Evolutionary conservation across 2,888 invertebrate species (phyloP).

Genomic region (Minunthozetes semirufus): DNA sequence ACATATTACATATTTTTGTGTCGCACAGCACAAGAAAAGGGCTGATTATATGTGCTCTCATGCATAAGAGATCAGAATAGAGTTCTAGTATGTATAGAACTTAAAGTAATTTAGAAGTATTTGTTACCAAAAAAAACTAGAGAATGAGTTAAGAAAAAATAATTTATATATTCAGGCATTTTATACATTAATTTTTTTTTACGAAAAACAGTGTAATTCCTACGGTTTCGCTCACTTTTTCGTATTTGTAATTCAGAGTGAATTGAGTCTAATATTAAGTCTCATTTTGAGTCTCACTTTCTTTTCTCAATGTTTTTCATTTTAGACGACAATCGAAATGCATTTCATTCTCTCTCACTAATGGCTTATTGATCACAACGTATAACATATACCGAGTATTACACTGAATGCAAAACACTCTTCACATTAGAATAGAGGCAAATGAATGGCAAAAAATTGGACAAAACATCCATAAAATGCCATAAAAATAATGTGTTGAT

Average conservation of each 20-base stretch:
- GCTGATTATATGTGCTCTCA: slow-evolving; percentile 30
- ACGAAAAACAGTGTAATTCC: not conserved
- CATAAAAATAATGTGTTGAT: slow-evolving; percentile 25
- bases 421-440: not conserved
- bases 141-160: not conserved
- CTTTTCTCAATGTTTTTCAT: not conserved
- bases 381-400: not conserved
- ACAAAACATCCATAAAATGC: slow-evolving; percentile 19
- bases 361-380: slow-evolving; percentile 25
- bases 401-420: slow-evolving; percentile 7
- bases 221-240: not conserved
- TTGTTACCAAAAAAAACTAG: not conserved
- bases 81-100: not conserved
- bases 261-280: too few relatives aligned
- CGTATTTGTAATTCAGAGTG: too few relatives aligned
- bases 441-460: slow-evolving; percentile 22
- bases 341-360: not conserved
- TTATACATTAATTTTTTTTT: not conserved
- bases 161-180: not conserved
- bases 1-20: slow-evolving; percentile 26
- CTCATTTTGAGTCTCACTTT: not conserved
- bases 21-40: not conserved
- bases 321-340: not conserved
- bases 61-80: slow-evolving; percentile 2
- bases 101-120: slow-evolving; percentile 14